A percentile compares a stretch with the other conserved stretches of the same genome.
Conservation (phyloP, 2,113 vertebrate genomes). For the Tachysurus fulvidraco region DNA sequence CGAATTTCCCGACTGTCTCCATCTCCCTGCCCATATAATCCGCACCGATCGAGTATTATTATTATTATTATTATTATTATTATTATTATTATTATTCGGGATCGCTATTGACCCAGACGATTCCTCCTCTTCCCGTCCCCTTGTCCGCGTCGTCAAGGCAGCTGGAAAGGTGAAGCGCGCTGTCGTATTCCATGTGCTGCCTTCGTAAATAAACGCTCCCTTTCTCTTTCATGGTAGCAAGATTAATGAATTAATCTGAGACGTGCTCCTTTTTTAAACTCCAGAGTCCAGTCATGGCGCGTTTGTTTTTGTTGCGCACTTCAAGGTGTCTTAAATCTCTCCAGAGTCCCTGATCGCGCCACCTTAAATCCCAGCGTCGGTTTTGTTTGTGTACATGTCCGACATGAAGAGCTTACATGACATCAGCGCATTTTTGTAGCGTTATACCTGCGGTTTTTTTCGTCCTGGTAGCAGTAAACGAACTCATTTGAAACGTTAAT, state of each 20-base stretch:
- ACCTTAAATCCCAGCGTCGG: conserved; percentile 69
- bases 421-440: background rate
- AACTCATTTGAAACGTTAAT: background rate
- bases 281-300: conserved; percentile 1
- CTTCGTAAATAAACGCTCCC: conserved; percentile 64
- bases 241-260: conserved; percentile 35
- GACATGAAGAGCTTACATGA: conserved; percentile 37
- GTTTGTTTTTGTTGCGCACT: background rate
- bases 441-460: background rate
- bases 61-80: conserved; percentile 32
- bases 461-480: no score
- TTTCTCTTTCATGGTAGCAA: conserved; percentile 75
- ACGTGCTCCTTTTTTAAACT: conserved; percentile 40
- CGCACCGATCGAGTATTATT: conserved; percentile 44
- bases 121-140: conserved; percentile 52
- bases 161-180: conserved; percentile 67
- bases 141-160: conserved; percentile 63
- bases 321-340: background rate
- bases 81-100: background rate
- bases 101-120: conserved; percentile 52
- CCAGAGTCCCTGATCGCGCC: conserved; percentile 34
- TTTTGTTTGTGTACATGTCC: conserved; percentile 73
- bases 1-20: conserved; percentile 94
- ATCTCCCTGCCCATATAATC: conserved; percentile 57
- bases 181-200: conserved; percentile 75